These are phyloP conservation scores for Psilanteris sp. DNA, from an alignment of 1,140 invertebrate genomes.

Conservation along the genomic window DNA sequence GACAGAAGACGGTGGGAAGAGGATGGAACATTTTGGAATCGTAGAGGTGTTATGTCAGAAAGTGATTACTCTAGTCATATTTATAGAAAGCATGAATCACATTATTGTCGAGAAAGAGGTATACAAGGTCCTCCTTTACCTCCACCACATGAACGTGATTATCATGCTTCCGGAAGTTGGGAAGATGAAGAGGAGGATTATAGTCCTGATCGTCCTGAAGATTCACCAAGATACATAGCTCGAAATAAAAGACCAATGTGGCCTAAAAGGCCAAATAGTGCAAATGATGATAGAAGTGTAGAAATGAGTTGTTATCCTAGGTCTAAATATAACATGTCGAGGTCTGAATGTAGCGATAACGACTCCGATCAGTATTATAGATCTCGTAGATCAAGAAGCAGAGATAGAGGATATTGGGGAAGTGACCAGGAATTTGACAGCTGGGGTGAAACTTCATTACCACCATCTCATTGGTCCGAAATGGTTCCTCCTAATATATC, in stretches of 20 bases:
- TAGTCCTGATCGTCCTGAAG: slow-evolving; percentile 69
- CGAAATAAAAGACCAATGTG: slow-evolving; percentile 80
- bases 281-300: slow-evolving; percentile 75
- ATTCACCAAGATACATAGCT: slow-evolving; percentile 74
- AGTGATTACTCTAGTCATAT: slow-evolving; percentile 68
- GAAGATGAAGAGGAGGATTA: slow-evolving; percentile 70
- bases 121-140: slow-evolving; percentile 20
- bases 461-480: slow-evolving; percentile 73
- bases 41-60: slow-evolving; percentile 59
- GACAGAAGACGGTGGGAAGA: slow-evolving; percentile 73
- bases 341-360: slow-evolving; percentile 78
- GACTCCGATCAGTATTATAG: slow-evolving; percentile 75
- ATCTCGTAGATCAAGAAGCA: slow-evolving; percentile 73
- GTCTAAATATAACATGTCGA: slow-evolving; percentile 73
- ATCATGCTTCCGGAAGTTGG: slow-evolving; percentile 70
- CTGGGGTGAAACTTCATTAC: slow-evolving; percentile 71
- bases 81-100: slow-evolving; percentile 70
- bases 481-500: slow-evolving; percentile 41
- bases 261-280: slow-evolving; percentile 84
- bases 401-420: slow-evolving; percentile 74
- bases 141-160: slow-evolving; percentile 61
- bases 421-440: slow-evolving; percentile 78
- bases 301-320: slow-evolving; percentile 72
- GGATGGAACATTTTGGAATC: slow-evolving; percentile 69
- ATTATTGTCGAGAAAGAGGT: slow-evolving; percentile 70